Evolutionary conservation across 35 echinoderm and acorn worm species (phyloP).

Genomic region (Anneissia japonica): DNA sequence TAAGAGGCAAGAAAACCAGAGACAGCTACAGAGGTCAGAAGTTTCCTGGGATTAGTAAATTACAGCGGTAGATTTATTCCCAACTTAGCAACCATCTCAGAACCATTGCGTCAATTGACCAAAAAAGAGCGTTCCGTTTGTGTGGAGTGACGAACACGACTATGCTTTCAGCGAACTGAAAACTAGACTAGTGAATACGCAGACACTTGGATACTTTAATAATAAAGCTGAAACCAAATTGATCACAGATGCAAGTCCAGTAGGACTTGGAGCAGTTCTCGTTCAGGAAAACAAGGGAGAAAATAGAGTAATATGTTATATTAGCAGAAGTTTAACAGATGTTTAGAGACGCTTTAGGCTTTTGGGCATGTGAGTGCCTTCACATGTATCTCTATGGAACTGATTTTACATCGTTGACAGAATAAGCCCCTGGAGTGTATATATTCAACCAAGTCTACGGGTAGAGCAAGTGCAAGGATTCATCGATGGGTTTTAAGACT

Average conservation of each 20-base stretch:
- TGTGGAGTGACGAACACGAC: background rate
- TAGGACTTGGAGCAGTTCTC: slow-evolving; percentile 14
- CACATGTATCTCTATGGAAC: slow-evolving; percentile 15
- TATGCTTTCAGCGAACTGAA: background rate
- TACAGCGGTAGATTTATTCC: slow-evolving; percentile 47
- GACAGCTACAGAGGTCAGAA: slow-evolving; percentile 28
- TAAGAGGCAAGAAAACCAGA: slow-evolving; percentile 28
- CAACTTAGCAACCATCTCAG: slow-evolving; percentile 40
- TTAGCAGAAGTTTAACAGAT: background rate
- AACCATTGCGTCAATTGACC: slow-evolving; percentile 23
- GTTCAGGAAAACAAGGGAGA: background rate
- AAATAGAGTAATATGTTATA: background rate
- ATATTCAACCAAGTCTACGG: background rate
- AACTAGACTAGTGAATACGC: background rate
- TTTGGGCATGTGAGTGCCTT: slow-evolving; percentile 19
- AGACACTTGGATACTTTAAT: background rate
- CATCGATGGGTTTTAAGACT: slow-evolving; percentile 23
- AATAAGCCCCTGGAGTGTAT: slow-evolving; percentile 35
- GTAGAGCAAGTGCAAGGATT: slow-evolving; percentile 22
- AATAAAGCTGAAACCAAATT: background rate
- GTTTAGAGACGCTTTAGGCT: background rate
- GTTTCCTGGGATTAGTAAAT: slow-evolving; percentile 50
- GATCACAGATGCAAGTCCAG: slow-evolving; percentile 6
- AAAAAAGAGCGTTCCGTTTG: slow-evolving; percentile 4
- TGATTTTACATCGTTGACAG: slow-evolving; percentile 13